Conservation (phyloP, 2,113 vertebrate species). For the Axis porcinus region DNA sequence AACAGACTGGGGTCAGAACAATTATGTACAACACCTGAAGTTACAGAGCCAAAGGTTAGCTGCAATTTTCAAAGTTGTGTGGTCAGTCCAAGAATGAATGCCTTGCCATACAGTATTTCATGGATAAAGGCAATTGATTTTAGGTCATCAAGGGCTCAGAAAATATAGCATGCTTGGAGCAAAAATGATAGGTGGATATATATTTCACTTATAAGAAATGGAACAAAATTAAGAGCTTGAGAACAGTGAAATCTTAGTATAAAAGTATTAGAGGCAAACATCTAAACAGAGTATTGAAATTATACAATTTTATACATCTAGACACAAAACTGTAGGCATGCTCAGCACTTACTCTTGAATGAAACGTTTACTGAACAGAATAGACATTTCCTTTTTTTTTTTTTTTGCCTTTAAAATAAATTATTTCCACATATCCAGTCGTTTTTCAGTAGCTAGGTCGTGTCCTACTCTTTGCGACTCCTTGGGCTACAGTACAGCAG, state of each 20-base stretch:
- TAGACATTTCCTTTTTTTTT: not conserved
- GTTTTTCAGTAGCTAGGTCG: not conserved
- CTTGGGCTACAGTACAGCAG: rapidly evolving
- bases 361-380: not conserved
- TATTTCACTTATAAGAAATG: not conserved
- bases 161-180: not conserved
- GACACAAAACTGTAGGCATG: not conserved
- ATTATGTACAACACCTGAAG: not conserved
- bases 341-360: not conserved
- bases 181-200: not conserved
- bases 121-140: not conserved
- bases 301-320: not conserved
- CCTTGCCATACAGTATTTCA: not conserved
- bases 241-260: not conserved
- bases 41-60: not conserved
- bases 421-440: not conserved
- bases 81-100: not conserved
- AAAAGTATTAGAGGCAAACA: not conserved
- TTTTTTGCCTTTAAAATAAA: not conserved
- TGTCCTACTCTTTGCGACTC: not conserved
- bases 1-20: not conserved
- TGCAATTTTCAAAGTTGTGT: not conserved
- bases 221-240: not conserved
- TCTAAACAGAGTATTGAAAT: not conserved
- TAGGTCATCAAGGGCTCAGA: not conserved